A percentile compares a stretch with the other conserved stretches of the same genome.
Evolutionary conservation across 2,113 vertebrate species (phyloP).

Genomic region (Polypterus bichir): DNA sequence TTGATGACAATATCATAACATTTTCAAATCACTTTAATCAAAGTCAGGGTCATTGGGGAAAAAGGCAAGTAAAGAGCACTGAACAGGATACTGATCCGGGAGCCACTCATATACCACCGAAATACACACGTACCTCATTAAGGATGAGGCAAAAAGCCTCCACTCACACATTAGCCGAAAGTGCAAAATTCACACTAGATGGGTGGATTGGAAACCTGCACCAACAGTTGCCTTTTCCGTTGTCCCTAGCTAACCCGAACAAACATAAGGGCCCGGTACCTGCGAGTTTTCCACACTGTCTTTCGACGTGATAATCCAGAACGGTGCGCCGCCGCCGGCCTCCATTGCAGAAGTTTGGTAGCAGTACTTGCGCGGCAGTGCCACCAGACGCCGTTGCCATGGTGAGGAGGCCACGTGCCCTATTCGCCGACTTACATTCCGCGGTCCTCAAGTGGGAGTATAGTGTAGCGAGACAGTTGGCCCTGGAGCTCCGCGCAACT

Average conservation of each 20-base stretch:
- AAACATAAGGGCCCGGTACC: constrained; percentile 3
- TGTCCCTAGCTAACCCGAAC: background rate
- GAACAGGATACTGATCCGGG: no score
- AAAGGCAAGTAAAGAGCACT: no score
- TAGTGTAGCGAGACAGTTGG: no score
- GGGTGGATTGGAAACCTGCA: background rate
- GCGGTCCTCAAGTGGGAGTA: no score
- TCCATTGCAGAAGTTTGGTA: constrained; percentile 6
- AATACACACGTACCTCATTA: background rate
- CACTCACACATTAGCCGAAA: background rate
- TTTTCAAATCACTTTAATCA: no score
- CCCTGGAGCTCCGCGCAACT: no score
- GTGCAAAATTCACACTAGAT: background rate
- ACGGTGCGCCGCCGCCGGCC: background rate
- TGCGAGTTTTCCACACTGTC: constrained; percentile 13
- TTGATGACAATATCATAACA: no score
- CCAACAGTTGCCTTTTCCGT: background rate
- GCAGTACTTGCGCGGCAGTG: background rate
- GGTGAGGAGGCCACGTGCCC: background rate
- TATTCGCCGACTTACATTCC: no score
- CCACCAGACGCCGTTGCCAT: constrained; percentile 8
- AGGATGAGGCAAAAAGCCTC: background rate
- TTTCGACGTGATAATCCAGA: constrained; percentile 17
- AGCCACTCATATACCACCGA: background rate
- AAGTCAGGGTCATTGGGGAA: no score